A percentile compares a stretch with the other conserved stretches of the same genome.
Conservation (phyloP, 2,797 vertebrate genomes). For the Chaunax sp. region DNA sequence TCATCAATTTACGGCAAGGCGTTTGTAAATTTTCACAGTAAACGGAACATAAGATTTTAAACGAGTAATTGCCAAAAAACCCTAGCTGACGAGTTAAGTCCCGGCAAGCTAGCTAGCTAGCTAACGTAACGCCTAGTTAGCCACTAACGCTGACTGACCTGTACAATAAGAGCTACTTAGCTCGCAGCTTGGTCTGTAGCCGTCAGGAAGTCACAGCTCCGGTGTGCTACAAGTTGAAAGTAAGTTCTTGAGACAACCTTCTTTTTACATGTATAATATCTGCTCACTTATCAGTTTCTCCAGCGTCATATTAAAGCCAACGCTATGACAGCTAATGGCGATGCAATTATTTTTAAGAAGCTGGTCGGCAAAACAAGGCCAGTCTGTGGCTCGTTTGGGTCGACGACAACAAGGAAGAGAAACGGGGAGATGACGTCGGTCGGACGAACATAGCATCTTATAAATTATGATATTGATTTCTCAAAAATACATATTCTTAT, state of each 20-base stretch:
- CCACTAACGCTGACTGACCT: slow-evolving; percentile 48
- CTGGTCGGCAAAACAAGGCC: slow-evolving; percentile 68
- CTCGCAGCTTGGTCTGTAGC: slow-evolving; percentile 38
- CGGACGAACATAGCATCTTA: not conserved
- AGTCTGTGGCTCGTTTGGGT: slow-evolving; percentile 57
- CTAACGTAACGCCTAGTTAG: slow-evolving; percentile 65
- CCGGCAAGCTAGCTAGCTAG: slow-evolving; percentile 47
- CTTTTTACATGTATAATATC: not conserved
- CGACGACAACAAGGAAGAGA: slow-evolving; percentile 38
- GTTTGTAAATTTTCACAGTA: slow-evolving; percentile 7
- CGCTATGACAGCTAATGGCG: slow-evolving; percentile 29
- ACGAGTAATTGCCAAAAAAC: slow-evolving; percentile 30
- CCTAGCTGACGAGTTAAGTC: slow-evolving; percentile 35
- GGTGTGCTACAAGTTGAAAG: slow-evolving; percentile 46
- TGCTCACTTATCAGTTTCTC: not conserved
- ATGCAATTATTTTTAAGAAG: slow-evolving; percentile 54
- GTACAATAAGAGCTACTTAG: slow-evolving; percentile 67
- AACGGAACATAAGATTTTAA: not conserved
- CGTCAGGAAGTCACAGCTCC: slow-evolving; percentile 44
- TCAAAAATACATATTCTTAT: not conserved
- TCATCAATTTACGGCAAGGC: slow-evolving; percentile 1
- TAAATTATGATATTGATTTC: not conserved
- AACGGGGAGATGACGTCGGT: slow-evolving; percentile 12
- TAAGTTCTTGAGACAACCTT: slow-evolving; percentile 52
- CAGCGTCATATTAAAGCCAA: slow-evolving; percentile 3